These are phyloP conservation scores for Crambe crambe DNA, from an alignment of 37 sponge, comb jelly and placozoan genomes.

Conservation along the genomic window DNA sequence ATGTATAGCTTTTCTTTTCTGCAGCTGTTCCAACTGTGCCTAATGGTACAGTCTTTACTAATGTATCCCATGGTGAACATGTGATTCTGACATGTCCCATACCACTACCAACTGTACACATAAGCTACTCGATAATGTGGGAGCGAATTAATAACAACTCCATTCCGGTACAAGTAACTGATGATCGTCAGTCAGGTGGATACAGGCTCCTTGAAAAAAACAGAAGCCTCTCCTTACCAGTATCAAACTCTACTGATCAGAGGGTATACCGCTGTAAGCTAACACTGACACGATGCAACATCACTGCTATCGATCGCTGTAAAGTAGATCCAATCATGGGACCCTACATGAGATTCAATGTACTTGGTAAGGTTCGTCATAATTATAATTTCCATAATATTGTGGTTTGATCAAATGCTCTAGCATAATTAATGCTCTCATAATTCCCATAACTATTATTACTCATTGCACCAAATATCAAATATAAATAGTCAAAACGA, in stretches of 20 bases:
- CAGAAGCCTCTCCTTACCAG: not conserved
- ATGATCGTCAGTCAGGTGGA: too few species aligned
- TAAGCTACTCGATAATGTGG: too few species aligned
- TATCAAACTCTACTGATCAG: not conserved
- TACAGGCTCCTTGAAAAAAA: not conserved
- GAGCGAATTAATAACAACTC: too few species aligned
- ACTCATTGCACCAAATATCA: too few species aligned
- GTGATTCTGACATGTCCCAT: not conserved
- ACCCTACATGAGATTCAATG: not conserved
- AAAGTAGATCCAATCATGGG: not conserved
- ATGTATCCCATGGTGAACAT: not conserved
- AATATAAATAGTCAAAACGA: too few species aligned
- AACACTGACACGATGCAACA: not conserved
- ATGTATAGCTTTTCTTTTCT: too few species aligned
- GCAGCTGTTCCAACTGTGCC: not conserved
- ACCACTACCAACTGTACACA: not conserved
- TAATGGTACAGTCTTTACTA: not conserved
- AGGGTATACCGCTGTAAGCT: not conserved
- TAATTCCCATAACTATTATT: too few species aligned
- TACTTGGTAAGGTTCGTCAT: not conserved
- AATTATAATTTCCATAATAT: too few species aligned
- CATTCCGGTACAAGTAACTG: too few species aligned
- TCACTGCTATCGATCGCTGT: not conserved
- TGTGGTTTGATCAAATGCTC: too few species aligned
- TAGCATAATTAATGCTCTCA: too few species aligned